A percentile compares a stretch with the other conserved stretches of the same genome.
Conservation (phyloP, 2,888 invertebrate genomes). For the Sarcophaga variegata region DNA sequence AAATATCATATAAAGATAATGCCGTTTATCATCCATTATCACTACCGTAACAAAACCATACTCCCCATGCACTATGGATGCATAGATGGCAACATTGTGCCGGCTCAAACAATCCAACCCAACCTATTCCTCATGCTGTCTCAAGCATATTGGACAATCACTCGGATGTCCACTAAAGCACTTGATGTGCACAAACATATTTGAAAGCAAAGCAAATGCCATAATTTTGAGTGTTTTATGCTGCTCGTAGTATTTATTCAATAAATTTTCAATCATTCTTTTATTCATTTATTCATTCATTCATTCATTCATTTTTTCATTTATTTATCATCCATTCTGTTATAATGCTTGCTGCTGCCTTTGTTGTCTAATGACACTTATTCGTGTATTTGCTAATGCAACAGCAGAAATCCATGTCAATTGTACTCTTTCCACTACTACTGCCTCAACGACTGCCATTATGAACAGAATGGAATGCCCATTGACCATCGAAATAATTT, state of each 20-base stretch:
- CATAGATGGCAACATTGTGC: no score
- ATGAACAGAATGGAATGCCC: background rate
- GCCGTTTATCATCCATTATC: background rate
- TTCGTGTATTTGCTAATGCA: background rate
- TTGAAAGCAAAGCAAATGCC: background rate
- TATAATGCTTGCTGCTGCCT: no score
- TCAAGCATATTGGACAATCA: background rate
- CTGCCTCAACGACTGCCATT: background rate
- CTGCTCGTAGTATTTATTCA: background rate
- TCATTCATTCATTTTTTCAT: background rate
- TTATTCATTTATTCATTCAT: background rate
- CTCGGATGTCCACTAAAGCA: background rate
- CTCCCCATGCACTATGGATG: background rate
- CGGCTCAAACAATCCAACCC: no score
- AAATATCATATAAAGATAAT: background rate
- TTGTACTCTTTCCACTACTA: background rate
- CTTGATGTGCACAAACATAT: background rate
- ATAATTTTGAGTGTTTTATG: background rate
- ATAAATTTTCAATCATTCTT: background rate
- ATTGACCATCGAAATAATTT: background rate
- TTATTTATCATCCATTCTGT: no score
- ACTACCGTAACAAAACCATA: background rate
- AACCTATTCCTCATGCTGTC: background rate
- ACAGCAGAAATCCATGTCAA: background rate
- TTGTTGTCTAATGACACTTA: no score